These are phyloP conservation scores for Myopa testacea DNA, from an alignment of 2,888 invertebrate genomes.

Conservation along the genomic window DNA sequence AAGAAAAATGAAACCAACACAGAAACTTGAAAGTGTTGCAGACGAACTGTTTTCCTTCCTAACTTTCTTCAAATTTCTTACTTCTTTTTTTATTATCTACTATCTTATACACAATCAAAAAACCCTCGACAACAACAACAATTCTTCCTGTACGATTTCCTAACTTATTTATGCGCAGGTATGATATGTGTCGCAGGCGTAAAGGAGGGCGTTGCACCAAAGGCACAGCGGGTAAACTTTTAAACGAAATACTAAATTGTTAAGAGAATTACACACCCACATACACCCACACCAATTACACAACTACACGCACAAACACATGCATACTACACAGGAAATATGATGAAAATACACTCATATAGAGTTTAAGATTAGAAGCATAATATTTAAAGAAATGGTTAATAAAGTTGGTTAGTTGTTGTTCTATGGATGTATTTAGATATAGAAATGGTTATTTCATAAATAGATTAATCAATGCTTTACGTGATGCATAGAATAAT, in stretches of 20 bases:
- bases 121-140: conserved; percentile 8
- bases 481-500: no score
- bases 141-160: conserved; percentile 24
- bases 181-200: conserved; percentile 97
- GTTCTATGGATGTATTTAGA: no score
- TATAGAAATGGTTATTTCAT: no score
- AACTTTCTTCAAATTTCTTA: no score
- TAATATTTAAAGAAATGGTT: no score
- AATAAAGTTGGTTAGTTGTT: no score
- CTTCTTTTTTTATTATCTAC: background rate
- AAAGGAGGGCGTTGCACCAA: conserved; percentile 97
- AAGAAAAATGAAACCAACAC: no score
- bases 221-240: conserved; percentile 93
- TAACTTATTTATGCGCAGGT: conserved; percentile 73
- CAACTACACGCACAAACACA: conserved; percentile 44
- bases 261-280: conserved; percentile 14
- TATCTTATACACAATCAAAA: background rate
- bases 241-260: conserved; percentile 24
- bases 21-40: no score
- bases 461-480: no score
- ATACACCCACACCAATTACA: conserved; percentile 32
- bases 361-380: no score
- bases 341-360: background rate
- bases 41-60: no score
- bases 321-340: conserved; percentile 12